Evolutionary conservation across 2,797 vertebrate species (phyloP).

Genomic region (Galagoides demidoff): DNA sequence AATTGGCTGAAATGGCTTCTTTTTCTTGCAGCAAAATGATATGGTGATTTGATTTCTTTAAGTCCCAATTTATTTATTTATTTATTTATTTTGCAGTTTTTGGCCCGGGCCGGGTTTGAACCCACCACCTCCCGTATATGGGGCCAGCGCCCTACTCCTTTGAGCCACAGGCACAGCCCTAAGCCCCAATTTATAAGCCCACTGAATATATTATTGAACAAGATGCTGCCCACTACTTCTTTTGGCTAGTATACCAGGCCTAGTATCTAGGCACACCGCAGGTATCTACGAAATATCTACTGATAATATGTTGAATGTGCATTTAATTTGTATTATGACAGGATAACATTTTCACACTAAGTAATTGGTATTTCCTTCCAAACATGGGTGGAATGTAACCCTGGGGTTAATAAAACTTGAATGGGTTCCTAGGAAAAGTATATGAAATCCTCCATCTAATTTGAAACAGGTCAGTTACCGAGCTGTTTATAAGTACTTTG

Average conservation of each 20-base stretch:
- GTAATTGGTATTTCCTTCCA: conserved; percentile 38
- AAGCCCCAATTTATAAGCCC: conserved; percentile 10
- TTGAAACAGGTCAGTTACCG: conserved; percentile 27
- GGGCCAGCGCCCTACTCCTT: too few relatives aligned
- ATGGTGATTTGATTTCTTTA: not conserved
- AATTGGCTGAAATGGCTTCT: not conserved
- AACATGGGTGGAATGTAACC: conserved; percentile 51
- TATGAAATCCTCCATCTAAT: conserved; percentile 26
- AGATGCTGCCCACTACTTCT: not conserved
- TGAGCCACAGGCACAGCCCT: too few relatives aligned
- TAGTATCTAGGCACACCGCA: not conserved
- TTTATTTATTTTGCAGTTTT: too few relatives aligned
- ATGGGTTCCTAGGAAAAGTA: conserved; percentile 53
- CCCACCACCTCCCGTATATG: too few relatives aligned
- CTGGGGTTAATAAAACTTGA: conserved; percentile 52
- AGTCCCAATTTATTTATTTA: not conserved
- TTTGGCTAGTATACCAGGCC: not conserved
- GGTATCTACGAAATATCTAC: not conserved
- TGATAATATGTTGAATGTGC: not conserved
- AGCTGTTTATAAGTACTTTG: conserved; percentile 20
- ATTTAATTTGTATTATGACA: not conserved
- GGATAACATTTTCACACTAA: conserved; percentile 17
- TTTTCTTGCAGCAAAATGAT: not conserved
- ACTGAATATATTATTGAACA: not conserved
- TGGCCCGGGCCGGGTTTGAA: too few relatives aligned